These are phyloP conservation scores for Acromyrmex charruanus DNA, from an alignment of 1,140 invertebrate genomes.

Conservation along the genomic window DNA sequence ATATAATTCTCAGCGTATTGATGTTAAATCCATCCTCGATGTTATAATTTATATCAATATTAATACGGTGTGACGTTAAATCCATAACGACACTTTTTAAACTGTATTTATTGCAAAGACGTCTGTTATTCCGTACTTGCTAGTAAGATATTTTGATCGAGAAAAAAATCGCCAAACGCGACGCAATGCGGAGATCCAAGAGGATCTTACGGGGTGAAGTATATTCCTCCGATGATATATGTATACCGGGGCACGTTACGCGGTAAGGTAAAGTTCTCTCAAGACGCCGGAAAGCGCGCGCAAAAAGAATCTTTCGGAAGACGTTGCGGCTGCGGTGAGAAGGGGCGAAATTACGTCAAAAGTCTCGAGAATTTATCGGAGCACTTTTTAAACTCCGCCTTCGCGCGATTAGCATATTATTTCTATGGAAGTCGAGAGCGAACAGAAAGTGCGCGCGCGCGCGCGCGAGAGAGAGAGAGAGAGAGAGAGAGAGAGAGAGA, in stretches of 20 bases:
- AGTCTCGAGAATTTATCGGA: constrained; percentile 86
- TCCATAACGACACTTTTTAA: no score
- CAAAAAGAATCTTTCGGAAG: constrained; percentile 85
- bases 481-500: constrained; percentile 41
- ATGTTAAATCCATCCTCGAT: no score
- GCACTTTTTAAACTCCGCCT: constrained; percentile 86
- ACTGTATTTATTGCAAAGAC: constrained; percentile 3
- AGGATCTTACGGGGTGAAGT: constrained; percentile 48
- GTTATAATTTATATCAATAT: no score
- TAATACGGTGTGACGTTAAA: no score
- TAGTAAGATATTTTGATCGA: constrained; percentile 20
- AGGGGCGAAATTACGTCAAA: constrained; percentile 85
- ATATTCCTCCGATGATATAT: constrained; percentile 74
- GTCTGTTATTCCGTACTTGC: neutral
- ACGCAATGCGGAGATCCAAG: constrained; percentile 47
- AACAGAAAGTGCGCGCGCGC: constrained; percentile 58
- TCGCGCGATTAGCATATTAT: constrained; percentile 86
- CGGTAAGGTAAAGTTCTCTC: constrained; percentile 67
- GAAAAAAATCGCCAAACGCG: constrained; percentile 40
- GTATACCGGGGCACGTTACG: constrained; percentile 48
- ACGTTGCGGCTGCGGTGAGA: constrained; percentile 65
- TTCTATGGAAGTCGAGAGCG: constrained; percentile 81
- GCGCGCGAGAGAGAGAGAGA: constrained; percentile 64
- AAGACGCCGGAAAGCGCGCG: constrained; percentile 78
- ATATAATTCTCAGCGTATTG: no score